A percentile compares a stretch with the other conserved stretches of the same genome.
phyloP scores from a whole-genome alignment of 2,797 vertebrate species.

The Trichosurus vulpecula region DNA sequence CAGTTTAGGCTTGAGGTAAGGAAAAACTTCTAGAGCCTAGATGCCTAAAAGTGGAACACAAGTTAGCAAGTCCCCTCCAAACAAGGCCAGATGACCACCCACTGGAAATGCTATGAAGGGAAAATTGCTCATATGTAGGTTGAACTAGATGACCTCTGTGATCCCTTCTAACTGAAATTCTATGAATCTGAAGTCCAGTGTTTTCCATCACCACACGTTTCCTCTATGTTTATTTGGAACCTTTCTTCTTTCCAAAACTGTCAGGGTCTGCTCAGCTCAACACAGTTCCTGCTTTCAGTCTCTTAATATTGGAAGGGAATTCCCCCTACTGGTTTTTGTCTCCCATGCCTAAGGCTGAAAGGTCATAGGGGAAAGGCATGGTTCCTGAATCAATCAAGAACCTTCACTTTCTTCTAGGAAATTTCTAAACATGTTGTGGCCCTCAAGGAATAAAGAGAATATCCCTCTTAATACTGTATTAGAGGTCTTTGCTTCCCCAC shows the following conservation, averaged over 20 bases:
- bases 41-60: background rate
- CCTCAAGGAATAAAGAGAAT: background rate
- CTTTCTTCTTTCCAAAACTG: background rate
- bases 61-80: background rate
- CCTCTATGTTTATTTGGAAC: background rate
- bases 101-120: background rate
- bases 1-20: background rate
- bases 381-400: background rate
- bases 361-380: background rate
- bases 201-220: background rate
- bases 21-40: background rate
- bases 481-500: background rate
- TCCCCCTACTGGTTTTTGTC: background rate
- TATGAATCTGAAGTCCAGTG: background rate
- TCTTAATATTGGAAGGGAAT: background rate
- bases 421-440: background rate
- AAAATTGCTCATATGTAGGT: background rate
- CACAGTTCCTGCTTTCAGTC: background rate
- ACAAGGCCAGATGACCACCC: background rate
- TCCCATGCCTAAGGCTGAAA: background rate
- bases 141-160: background rate
- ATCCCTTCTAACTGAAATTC: background rate
- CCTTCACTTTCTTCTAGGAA: background rate
- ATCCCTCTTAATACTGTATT: background rate
- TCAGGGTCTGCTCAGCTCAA: background rate